Evolutionary conservation across 2,888 invertebrate genomes (phyloP).

Genomic region (Megalurothrips usitatus): DNA sequence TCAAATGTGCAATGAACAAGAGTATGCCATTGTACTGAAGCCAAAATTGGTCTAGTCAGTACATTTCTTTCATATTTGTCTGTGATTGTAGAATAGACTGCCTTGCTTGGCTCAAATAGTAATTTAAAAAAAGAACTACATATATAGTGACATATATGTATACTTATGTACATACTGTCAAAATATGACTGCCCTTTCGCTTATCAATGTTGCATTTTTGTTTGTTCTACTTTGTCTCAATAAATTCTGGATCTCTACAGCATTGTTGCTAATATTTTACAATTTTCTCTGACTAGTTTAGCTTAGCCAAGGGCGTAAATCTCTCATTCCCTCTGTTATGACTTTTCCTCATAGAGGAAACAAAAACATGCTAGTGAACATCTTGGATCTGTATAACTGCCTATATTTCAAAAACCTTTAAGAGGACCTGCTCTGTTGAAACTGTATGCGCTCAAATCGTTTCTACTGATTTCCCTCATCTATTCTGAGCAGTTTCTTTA

Average conservation of each 20-base stretch:
- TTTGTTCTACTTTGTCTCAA: neutral
- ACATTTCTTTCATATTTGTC: neutral
- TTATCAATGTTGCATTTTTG: neutral
- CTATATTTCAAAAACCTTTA: neutral
- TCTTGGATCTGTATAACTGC: neutral
- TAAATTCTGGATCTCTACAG: neutral
- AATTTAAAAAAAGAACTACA: neutral
- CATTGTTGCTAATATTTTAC: neutral
- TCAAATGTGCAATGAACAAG: slow-evolving; percentile 9
- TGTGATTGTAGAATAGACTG: slow-evolving; percentile 20
- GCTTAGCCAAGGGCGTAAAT: neutral
- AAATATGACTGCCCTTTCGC: neutral
- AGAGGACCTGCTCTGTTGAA: neutral
- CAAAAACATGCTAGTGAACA: neutral
- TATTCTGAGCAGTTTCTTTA: neutral
- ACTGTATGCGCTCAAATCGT: neutral
- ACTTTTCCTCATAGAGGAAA: neutral
- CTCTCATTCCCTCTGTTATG: neutral
- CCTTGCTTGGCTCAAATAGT: neutral
- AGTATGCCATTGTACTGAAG: slow-evolving; percentile 2
- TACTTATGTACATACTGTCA: neutral
- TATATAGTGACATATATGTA: neutral
- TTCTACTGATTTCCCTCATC: neutral
- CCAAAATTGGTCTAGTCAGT: slow-evolving; percentile 7
- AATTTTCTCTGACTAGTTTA: neutral